phyloP scores from a whole-genome alignment of 2,113 vertebrate species.

The Rhinogobius similis region DNA sequence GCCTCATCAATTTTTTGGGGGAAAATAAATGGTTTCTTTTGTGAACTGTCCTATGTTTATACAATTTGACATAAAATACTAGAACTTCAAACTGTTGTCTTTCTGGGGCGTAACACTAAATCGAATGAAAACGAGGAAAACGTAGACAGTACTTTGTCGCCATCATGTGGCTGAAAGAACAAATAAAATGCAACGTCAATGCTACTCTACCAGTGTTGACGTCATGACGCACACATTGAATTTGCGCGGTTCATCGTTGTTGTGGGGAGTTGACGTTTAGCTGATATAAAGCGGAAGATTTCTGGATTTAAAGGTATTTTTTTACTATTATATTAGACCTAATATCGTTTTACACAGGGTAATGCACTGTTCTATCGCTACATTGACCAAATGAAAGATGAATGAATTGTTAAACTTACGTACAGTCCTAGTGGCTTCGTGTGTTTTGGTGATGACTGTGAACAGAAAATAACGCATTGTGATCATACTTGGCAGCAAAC shows the following conservation, averaged over 20 bases:
- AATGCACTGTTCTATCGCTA: no score
- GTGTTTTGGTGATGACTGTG: constrained; percentile 37
- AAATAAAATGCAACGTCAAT: background rate
- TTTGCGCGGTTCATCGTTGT: constrained; percentile 65
- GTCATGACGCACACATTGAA: constrained; percentile 54
- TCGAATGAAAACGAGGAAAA: background rate
- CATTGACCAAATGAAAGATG: background rate
- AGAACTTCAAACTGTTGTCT: background rate
- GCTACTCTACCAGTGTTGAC: background rate
- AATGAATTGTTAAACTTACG: background rate
- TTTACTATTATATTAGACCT: rapidly evolving
- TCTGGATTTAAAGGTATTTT: background rate
- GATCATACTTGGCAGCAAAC: background rate
- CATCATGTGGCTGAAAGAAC: constrained; percentile 25
- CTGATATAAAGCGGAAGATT: background rate
- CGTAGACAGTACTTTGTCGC: constrained; percentile 21
- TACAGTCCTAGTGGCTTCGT: constrained; percentile 4
- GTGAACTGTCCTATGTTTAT: constrained; percentile 26
- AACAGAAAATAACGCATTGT: background rate
- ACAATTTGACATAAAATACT: background rate
- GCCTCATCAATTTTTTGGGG: constrained; percentile 53
- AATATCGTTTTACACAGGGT: background rate
- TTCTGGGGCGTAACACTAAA: no score
- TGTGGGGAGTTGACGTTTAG: constrained; percentile 14
- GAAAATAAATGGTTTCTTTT: constrained; percentile 65